Conservation (phyloP, 1,140 invertebrate species). For the Drosophila jambulina region DNA sequence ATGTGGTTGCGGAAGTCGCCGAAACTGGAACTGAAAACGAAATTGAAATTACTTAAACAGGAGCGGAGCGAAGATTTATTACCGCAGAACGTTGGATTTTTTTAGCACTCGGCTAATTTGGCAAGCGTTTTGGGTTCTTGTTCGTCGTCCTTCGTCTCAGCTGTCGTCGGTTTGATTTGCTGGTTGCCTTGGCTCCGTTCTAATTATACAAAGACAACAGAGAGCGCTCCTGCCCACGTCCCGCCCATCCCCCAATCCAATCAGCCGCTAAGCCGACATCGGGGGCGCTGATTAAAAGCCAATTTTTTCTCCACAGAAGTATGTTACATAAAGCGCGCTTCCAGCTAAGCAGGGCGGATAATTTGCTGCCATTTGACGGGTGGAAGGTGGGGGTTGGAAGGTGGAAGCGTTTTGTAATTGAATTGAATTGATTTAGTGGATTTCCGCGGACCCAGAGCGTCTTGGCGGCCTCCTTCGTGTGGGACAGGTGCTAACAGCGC, state of each 20-base stretch:
- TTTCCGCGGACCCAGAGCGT: conserved; percentile 29
- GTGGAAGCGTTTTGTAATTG: conserved; percentile 66
- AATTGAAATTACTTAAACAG: conserved; percentile 69
- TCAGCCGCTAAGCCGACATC: conserved; percentile 68
- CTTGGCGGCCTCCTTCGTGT: conserved; percentile 26
- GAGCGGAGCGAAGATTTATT: conserved; percentile 65
- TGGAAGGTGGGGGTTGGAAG: too few relatives aligned
- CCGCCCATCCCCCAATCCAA: conserved; percentile 61
- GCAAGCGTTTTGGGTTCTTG: conserved; percentile 10
- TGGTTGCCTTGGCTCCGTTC: conserved; percentile 59
- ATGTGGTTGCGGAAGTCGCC: conserved; percentile 38
- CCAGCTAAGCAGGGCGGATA: conserved; percentile 43
- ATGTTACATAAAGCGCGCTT: conserved; percentile 55
- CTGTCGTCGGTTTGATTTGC: conserved; percentile 59
- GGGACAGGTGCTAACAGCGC: conserved; percentile 47
- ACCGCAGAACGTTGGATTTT: conserved; percentile 52
- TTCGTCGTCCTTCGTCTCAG: conserved; percentile 21
- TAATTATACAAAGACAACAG: conserved; percentile 61
- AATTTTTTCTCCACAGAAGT: conserved; percentile 55
- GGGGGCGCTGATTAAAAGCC: conserved; percentile 65
- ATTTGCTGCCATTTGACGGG: conserved; percentile 36
- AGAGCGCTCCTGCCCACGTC: conserved; percentile 34
- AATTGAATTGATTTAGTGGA: conserved; percentile 80
- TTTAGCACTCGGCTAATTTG: conserved; percentile 61
- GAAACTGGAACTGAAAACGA: conserved; percentile 43